These are phyloP conservation scores for Chironomus tentans DNA, from an alignment of 2,888 invertebrate species.

Conservation along the genomic window DNA sequence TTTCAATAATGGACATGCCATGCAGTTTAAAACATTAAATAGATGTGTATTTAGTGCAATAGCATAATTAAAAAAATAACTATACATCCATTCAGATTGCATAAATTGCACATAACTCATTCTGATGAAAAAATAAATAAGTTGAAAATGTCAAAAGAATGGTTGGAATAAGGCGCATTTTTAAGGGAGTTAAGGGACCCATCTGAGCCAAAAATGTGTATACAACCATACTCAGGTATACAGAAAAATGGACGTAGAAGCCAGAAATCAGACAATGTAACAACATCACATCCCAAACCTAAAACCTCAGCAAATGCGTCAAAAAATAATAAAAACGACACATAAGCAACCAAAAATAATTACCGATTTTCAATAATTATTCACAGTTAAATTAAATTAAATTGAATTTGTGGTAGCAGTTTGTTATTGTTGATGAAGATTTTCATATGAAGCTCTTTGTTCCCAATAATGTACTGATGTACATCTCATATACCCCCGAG, in stretches of 20 bases:
- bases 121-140: background rate
- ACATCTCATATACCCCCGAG: background rate
- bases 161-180: too few species aligned
- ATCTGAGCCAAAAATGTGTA: too few species aligned
- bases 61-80: too few species aligned
- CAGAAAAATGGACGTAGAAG: too few species aligned
- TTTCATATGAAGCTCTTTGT: background rate
- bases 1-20: background rate
- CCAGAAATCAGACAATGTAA: too few species aligned
- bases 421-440: background rate
- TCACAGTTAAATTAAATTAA: constrained; percentile 18
- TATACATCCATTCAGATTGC: too few species aligned
- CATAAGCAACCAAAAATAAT: background rate
- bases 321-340: background rate
- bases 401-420: background rate
- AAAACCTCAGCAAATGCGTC: background rate
- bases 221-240: too few species aligned
- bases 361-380: constrained; percentile 23
- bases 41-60: too few species aligned
- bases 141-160: too few species aligned
- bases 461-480: background rate
- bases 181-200: too few species aligned
- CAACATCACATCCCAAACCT: background rate
- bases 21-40: too few species aligned
- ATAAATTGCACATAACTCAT: too few species aligned